Conservation (phyloP, 1,140 invertebrate genomes). For the Apocrypta bakeri region DNA sequence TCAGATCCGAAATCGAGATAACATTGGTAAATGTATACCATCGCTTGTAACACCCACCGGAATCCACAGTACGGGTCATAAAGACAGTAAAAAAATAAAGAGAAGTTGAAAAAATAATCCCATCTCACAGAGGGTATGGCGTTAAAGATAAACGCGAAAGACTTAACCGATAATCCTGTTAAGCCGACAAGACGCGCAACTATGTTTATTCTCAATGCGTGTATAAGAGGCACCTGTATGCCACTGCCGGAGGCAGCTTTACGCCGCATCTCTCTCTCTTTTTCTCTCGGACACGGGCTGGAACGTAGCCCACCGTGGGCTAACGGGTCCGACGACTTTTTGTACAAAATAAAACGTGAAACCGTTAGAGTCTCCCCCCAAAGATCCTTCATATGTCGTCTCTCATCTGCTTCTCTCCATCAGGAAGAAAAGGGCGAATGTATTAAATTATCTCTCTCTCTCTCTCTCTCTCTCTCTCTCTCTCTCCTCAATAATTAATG, state of each 20-base stretch:
- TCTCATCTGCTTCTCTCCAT: not conserved
- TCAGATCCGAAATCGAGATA: too few relatives aligned
- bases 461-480: not conserved
- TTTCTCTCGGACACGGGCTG: slow-evolving; percentile 45
- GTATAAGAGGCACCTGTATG: not conserved
- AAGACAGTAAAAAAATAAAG: too few relatives aligned
- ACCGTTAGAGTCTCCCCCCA: slow-evolving; percentile 65
- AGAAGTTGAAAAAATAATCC: too few relatives aligned
- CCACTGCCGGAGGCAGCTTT: not conserved
- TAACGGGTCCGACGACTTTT: slow-evolving; percentile 67
- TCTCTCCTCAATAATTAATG: slow-evolving; percentile 8
- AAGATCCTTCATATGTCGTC: not conserved
- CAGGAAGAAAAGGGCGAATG: slow-evolving; percentile 8
- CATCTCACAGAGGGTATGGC: too few relatives aligned
- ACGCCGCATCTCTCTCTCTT: not conserved
- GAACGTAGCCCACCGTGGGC: slow-evolving; percentile 59
- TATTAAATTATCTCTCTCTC: slow-evolving; percentile 9
- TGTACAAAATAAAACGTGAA: slow-evolving; percentile 64
- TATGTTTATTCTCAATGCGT: slow-evolving; percentile 1
- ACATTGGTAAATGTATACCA: too few relatives aligned
- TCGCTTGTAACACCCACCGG: too few relatives aligned
- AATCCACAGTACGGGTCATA: too few relatives aligned
- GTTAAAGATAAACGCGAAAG: not conserved
- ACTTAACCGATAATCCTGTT: not conserved
- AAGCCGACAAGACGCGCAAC: not conserved